Evolutionary conservation across 1,140 invertebrate genomes (phyloP), one percentile per base, ranked within the genome.

Genomic region (Branchinecta lindahli): DNA sequence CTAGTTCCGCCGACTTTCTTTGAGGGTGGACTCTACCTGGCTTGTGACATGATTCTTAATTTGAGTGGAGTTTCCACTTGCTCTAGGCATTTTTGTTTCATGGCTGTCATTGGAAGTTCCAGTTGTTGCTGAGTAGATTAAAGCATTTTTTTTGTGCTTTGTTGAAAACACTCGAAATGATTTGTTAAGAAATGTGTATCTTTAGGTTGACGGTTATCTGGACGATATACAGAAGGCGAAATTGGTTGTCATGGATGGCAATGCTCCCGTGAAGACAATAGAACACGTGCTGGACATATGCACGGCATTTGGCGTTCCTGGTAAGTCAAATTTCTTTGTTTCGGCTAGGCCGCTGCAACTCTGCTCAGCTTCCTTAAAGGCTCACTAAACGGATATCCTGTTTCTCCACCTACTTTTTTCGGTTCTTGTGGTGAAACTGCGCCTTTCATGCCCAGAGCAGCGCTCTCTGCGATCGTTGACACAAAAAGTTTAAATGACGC

Each of bases 191-290:
- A 33, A 33, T 33, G 33, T 33, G 33, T 33, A 1, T 33, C 33
- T 5, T 33, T 33, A 33, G 33, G 33, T 33, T 33, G 33, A 33
- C 33, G 33, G 5, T 33, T 33, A 33, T 71, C 76, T 82, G 33
- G 72, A 83, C 8, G 72, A 82, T 3, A 78, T 91, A 18, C 77
- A 81, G 69, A 76, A 79, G 20, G 83, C 88, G 0, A 84, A 88
- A 7, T 75, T 94, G 10, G 83, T 95, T 44, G 79, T 92, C 61
- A 78, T 94, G 33, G 92, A 95, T 80, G 90, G 86, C 33, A 95
- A 94, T 79, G 78, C 88, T 66, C 83, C 88, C 12, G 68, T 82
- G 66, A 77, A 84, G 44, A 84, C 88, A 0, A 87, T 94, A 75
- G 77, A 83, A 66, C 80, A 81, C 70, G 78, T 86, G 12, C 76